Conservation (phyloP, 2,797 vertebrate species). For the Emys orbicularis region DNA sequence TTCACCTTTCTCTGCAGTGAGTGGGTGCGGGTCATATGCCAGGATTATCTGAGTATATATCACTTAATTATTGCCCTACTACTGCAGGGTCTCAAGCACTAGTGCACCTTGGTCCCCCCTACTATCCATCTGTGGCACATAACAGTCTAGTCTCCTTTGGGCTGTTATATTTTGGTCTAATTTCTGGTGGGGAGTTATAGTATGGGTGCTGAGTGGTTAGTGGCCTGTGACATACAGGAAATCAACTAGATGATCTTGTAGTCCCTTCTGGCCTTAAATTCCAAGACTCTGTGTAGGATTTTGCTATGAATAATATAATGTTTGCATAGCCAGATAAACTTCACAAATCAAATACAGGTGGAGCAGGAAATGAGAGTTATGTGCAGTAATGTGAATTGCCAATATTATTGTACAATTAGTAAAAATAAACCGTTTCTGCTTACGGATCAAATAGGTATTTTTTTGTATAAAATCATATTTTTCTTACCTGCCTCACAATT, state of each 20-base stretch:
- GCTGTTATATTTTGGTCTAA: not conserved
- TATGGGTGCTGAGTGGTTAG: not conserved
- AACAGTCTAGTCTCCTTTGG: not conserved
- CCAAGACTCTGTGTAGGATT: fast-evolving
- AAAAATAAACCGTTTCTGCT: not conserved
- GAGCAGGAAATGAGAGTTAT: not conserved
- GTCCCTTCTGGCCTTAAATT: not conserved
- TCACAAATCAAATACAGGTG: not conserved
- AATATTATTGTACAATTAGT: not conserved
- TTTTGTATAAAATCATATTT: conserved; percentile 14
- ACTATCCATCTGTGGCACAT: not conserved
- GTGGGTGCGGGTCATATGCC: too few relatives aligned
- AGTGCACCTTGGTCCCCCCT: too few relatives aligned
- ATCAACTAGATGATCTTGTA: not conserved
- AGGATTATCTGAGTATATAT: too few relatives aligned
- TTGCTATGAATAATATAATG: not conserved
- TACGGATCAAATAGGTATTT: not conserved
- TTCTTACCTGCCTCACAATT: conserved; percentile 95
- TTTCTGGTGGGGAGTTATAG: not conserved
- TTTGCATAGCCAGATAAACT: not conserved
- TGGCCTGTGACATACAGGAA: not conserved
- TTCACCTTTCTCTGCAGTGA: too few relatives aligned
- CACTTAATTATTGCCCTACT: too few relatives aligned
- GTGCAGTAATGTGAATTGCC: not conserved
- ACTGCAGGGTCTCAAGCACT: too few relatives aligned